Evolutionary conservation across 2,888 invertebrate species (phyloP).

Genomic region (Meiosimyza platycephala): DNA sequence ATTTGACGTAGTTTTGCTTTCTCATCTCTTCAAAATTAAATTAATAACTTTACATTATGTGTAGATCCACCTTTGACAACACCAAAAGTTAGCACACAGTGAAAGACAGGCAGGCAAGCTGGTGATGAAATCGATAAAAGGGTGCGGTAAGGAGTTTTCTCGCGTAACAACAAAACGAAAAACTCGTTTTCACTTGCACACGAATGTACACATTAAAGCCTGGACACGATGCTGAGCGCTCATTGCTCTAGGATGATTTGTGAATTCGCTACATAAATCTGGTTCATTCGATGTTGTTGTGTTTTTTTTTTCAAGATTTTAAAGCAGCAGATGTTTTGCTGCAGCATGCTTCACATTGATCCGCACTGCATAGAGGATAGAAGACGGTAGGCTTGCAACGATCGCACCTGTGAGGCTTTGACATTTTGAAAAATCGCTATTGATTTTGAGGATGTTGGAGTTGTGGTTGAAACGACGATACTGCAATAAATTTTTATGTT

Average conservation of each 20-base stretch:
- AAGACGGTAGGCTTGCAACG: slow-evolving; percentile 37
- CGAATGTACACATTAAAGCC: too few relatives aligned
- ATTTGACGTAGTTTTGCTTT: too few relatives aligned
- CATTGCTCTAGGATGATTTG: slow-evolving; percentile 53
- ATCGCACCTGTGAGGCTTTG: slow-evolving; percentile 55
- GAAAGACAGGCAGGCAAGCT: neutral
- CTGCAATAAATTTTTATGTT: slow-evolving; percentile 14
- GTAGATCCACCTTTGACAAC: neutral
- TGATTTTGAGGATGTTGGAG: slow-evolving; percentile 46
- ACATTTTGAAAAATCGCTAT: slow-evolving; percentile 60
- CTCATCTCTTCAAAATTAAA: too few relatives aligned
- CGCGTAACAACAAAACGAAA: slow-evolving; percentile 5
- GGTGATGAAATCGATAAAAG: neutral
- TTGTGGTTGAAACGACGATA: neutral
- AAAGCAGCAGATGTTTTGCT: slow-evolving; percentile 50
- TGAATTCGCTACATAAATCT: slow-evolving; percentile 58
- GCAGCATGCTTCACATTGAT: slow-evolving; percentile 38
- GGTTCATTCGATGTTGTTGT: slow-evolving; percentile 35
- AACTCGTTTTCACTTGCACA: too few relatives aligned
- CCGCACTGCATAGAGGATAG: neutral
- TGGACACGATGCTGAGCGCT: slow-evolving; percentile 4
- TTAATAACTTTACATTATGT: neutral
- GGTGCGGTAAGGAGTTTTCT: neutral
- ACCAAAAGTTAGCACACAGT: slow-evolving; percentile 5
- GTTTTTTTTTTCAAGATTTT: slow-evolving; percentile 22